A percentile compares a stretch with the other conserved stretches of the same genome.
Evolutionary conservation across 2,888 invertebrate species (phyloP).

Genomic region (Andrena haemorrhoa): DNA sequence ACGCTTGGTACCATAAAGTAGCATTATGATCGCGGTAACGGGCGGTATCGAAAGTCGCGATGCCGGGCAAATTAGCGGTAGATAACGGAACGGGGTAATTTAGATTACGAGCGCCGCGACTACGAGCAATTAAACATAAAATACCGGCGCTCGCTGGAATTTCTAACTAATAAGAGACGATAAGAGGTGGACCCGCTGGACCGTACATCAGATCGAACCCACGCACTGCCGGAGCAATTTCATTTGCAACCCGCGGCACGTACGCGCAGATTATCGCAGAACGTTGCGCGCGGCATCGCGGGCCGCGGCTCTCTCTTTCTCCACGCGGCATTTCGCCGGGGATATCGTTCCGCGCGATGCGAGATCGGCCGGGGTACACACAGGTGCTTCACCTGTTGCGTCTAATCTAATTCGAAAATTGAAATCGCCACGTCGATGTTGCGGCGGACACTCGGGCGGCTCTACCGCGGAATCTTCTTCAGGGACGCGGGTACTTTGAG

Average conservation of each 20-base stretch:
- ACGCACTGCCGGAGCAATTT: constrained; percentile 65
- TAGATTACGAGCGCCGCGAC: constrained; percentile 53
- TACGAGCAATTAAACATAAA: constrained; percentile 60
- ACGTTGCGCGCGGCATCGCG: constrained; percentile 54
- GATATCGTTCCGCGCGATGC: constrained; percentile 51
- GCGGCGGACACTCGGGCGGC: not conserved
- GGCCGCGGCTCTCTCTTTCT: constrained; percentile 33
- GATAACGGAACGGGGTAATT: constrained; percentile 57
- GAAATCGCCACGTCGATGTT: constrained; percentile 20
- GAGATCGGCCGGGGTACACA: constrained; percentile 5
- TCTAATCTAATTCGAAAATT: constrained; percentile 41
- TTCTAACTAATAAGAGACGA: constrained; percentile 64
- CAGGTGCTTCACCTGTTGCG: constrained; percentile 54
- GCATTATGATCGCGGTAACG: constrained; percentile 49
- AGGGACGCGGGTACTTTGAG: not conserved
- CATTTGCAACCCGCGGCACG: constrained; percentile 62
- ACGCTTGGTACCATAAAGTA: constrained; percentile 34
- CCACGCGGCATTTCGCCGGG: constrained; percentile 37
- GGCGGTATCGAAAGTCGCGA: constrained; percentile 50
- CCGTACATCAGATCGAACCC: constrained; percentile 66
- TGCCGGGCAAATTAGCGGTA: constrained; percentile 50
- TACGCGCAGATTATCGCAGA: constrained; percentile 60
- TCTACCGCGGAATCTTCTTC: not conserved
- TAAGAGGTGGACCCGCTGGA: constrained; percentile 49
- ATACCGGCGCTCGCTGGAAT: constrained; percentile 51